These are phyloP conservation scores for Carettochelys insculpta DNA, from an alignment of 2,113 vertebrate genomes.

Conservation along the genomic window DNA sequence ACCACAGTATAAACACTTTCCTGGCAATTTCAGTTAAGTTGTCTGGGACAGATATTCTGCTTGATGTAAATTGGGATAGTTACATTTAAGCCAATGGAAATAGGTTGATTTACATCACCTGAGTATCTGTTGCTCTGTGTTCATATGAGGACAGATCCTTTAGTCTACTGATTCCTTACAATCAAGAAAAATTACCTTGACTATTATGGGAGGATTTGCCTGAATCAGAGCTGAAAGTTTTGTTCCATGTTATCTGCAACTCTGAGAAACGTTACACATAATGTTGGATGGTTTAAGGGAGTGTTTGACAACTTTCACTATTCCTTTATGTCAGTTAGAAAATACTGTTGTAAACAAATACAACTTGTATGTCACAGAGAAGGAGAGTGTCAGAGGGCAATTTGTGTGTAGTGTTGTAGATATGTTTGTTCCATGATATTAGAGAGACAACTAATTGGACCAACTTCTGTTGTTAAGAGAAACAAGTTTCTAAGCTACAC, in stretches of 20 bases:
- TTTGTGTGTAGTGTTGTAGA: neutral
- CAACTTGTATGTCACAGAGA: neutral
- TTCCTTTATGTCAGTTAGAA: neutral
- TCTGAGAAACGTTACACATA: neutral
- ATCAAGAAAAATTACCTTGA: neutral
- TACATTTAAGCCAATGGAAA: neutral
- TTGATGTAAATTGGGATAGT: neutral
- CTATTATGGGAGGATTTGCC: neutral
- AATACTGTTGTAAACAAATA: neutral
- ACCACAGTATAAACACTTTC: neutral
- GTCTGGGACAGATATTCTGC: neutral
- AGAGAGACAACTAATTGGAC: neutral
- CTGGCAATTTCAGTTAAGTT: slow-evolving; percentile 21
- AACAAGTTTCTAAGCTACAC: neutral
- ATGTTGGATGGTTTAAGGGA: neutral
- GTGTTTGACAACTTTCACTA: neutral
- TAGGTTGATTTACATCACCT: neutral
- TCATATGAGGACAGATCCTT: neutral
- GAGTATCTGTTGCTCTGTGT: neutral
- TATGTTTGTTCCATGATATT: neutral
- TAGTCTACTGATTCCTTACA: neutral
- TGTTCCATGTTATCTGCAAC: neutral
- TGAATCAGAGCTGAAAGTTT: neutral
- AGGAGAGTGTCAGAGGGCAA: neutral
- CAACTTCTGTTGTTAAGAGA: neutral